Evolutionary conservation across 2,797 vertebrate genomes (phyloP), one percentile per base, ranked within the genome.

Genomic region (Tapera naevia): DNA sequence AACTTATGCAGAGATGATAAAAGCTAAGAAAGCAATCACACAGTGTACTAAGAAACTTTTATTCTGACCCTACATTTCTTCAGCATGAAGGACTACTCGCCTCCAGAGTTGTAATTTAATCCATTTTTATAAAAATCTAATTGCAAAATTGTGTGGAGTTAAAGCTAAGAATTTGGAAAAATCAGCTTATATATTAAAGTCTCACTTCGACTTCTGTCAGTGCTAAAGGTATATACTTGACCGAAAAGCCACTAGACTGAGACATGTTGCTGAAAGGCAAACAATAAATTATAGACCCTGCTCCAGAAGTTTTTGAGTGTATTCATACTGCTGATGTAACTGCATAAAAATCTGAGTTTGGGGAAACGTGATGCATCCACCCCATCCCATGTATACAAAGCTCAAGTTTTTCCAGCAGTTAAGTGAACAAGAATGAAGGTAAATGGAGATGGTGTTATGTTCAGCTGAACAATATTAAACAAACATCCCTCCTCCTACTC

Each of bases 331-430:
- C 22, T 85, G 41, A 75, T 74, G 32, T n/a, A 67, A 23, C 10
- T 84, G 28, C 23, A 57, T 56, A 23, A 71, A 80, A 56, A 48
- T 7, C 33, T 53, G 5, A 13, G 14, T 64, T 74, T 16, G 19
- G 57, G 18, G 30, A 67, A 79, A 57, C 0, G 0, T 5, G 21
- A 65, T 41, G 16, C 25, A 39, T 41, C 45, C 2, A 0, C 46
- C 28, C 11, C 13, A 37, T 37, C 32, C 9, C 17, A 0, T 9
- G 17, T 41, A 61, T 8, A 7, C 39, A 61, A 65, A 70, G 35
- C 28, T 14, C 39, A 30, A 7, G 19, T 56, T 58, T 69, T 86
- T 66, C 58, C 67, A 72, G 53, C 53, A 85, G 18, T 24, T 67
- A 57, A 78, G 50, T n/a, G 58, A 81, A 39, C 19, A 86, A 74